phyloP scores from a whole-genome alignment of 2,113 vertebrate genomes.

The Suncus etruscus region DNA sequence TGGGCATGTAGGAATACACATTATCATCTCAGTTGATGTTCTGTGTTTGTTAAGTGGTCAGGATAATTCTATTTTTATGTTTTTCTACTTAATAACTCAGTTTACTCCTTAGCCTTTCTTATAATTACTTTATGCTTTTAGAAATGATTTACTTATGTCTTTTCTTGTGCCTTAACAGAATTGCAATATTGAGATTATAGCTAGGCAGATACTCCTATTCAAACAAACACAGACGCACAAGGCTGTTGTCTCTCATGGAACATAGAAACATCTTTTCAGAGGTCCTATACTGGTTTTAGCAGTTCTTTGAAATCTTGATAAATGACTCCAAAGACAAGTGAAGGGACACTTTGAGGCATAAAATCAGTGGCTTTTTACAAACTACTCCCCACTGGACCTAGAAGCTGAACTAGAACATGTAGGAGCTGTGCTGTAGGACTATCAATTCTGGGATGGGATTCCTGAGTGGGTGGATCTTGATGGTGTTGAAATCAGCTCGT shows the following conservation, averaged over 20 bases:
- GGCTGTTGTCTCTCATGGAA: background rate
- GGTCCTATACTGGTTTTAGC: background rate
- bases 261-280: background rate
- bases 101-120: background rate
- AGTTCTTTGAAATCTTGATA: slow-evolving; percentile 10
- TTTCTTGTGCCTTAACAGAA: background rate
- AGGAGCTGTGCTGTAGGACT: background rate
- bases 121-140: background rate
- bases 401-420: background rate
- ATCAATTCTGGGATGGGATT: background rate
- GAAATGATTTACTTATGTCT: background rate
- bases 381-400: background rate
- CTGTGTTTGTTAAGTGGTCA: background rate
- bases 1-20: background rate
- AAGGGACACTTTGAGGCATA: background rate
- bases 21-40: background rate
- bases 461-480: background rate
- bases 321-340: background rate
- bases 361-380: background rate
- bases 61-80: background rate
- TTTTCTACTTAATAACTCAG: background rate
- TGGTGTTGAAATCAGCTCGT: background rate
- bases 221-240: background rate
- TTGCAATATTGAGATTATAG: background rate
- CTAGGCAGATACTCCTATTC: background rate